Percentiles rank a stretch among this genome's conserved stretches.
Conservation (phyloP, 2,113 vertebrate species). For the Proteles cristata region DNA sequence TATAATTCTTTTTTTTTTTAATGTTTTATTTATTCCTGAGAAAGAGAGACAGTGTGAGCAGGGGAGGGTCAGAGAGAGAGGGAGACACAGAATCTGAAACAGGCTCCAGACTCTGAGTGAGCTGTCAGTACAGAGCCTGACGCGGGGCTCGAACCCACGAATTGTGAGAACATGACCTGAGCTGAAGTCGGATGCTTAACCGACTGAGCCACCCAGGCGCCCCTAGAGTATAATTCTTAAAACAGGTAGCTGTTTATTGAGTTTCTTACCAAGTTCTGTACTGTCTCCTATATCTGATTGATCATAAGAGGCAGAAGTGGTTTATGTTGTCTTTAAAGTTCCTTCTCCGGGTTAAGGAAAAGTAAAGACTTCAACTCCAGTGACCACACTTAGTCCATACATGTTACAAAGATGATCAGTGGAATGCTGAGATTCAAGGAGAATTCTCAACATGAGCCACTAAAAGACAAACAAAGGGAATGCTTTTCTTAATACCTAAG, state of each 20-base stretch:
- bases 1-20: not conserved
- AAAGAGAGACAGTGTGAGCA: too few relatives aligned
- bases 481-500: not conserved
- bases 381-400: not conserved
- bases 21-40: too few relatives aligned
- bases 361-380: not conserved
- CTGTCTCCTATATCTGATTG: not conserved
- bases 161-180: too few relatives aligned
- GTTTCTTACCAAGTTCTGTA: not conserved
- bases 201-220: too few relatives aligned
- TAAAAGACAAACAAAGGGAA: not conserved
- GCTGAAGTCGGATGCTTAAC: too few relatives aligned
- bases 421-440: not conserved
- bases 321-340: constrained; percentile 17
- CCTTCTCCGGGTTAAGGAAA: not conserved
- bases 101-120: too few relatives aligned
- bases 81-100: too few relatives aligned
- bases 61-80: too few relatives aligned
- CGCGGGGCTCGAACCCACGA: too few relatives aligned
- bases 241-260: not conserved
- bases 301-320: not conserved
- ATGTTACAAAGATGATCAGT: not conserved
- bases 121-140: too few relatives aligned
- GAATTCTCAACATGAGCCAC: not conserved
- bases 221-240: not conserved